phyloP scores from a whole-genome alignment of 2,113 vertebrate species.

The Todiramphus chloris region DNA sequence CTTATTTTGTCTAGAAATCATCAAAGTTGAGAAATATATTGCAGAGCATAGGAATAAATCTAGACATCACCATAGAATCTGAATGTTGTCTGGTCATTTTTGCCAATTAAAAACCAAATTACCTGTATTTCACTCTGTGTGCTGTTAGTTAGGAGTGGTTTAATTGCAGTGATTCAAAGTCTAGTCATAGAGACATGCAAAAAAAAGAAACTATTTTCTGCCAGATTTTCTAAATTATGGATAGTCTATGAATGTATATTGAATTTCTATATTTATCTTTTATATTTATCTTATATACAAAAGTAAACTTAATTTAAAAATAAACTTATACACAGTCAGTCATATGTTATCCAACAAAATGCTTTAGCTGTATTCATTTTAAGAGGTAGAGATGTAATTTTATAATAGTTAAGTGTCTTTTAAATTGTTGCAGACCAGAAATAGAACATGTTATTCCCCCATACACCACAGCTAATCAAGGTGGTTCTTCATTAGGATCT shows the following conservation, averaged over 20 bases:
- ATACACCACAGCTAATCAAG: background rate
- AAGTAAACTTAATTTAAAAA: background rate
- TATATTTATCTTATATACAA: background rate
- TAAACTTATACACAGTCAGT: background rate
- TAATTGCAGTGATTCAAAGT: background rate
- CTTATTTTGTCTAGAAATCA: background rate
- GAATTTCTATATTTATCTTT: background rate
- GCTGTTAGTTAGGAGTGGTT: background rate
- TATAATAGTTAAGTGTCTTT: background rate
- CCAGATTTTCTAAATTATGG: background rate
- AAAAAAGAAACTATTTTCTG: background rate
- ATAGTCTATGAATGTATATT: background rate
- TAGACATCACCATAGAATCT: background rate
- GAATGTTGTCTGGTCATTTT: background rate
- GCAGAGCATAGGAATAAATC: background rate
- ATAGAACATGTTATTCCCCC: background rate
- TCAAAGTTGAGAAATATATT: background rate
- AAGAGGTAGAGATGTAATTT: background rate
- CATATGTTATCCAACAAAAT: background rate
- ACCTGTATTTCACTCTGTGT: background rate
- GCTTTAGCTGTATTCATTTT: background rate
- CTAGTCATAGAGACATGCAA: background rate
- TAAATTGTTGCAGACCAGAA: background rate
- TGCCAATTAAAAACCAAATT: background rate
- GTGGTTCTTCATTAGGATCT: background rate